These are phyloP conservation scores for Neosilurus mollespiculum DNA, from an alignment of 2,797 vertebrate genomes.

Conservation along the genomic window DNA sequence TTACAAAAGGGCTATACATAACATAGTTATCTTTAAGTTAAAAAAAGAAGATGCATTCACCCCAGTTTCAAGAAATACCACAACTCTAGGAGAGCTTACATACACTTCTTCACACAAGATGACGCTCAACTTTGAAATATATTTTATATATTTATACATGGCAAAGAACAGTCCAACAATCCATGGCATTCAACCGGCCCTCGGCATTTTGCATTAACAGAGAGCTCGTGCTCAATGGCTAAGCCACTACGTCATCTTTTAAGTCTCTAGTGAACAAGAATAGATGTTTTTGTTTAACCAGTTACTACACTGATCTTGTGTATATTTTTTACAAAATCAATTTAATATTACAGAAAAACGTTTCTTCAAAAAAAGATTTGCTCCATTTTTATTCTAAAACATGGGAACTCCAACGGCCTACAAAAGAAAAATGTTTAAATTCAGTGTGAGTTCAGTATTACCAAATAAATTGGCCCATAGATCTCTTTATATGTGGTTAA, in stretches of 20 bases:
- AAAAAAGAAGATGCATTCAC: slow-evolving; percentile 56
- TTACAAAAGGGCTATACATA: slow-evolving; percentile 83
- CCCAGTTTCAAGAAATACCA: slow-evolving; percentile 64
- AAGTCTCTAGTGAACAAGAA: slow-evolving; percentile 92
- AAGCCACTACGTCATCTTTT: slow-evolving; percentile 70
- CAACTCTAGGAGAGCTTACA: slow-evolving; percentile 63
- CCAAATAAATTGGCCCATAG: slow-evolving; percentile 43
- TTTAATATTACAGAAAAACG: slow-evolving; percentile 92
- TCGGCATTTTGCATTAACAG: slow-evolving; percentile 71
- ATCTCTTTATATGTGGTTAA: slow-evolving; percentile 42
- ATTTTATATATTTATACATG: slow-evolving; percentile 59
- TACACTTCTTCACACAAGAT: slow-evolving; percentile 70
- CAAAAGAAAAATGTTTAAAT: slow-evolving; percentile 59
- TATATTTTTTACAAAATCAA: slow-evolving; percentile 84
- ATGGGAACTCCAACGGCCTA: slow-evolving; percentile 98
- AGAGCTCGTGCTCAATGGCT: slow-evolving; percentile 80
- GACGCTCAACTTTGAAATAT: slow-evolving; percentile 58
- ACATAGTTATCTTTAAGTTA: slow-evolving; percentile 68
- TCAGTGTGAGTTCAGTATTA: slow-evolving; percentile 47
- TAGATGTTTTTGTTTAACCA: slow-evolving; percentile 72
- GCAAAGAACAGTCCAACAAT: slow-evolving; percentile 63
- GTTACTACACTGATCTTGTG: slow-evolving; percentile 86
- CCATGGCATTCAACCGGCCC: slow-evolving; percentile 77
- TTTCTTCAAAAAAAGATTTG: slow-evolving; percentile 80
- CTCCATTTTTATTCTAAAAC: slow-evolving; percentile 92